phyloP scores from a whole-genome alignment of 2,797 vertebrate species.

The Nannoperca australis region DNA sequence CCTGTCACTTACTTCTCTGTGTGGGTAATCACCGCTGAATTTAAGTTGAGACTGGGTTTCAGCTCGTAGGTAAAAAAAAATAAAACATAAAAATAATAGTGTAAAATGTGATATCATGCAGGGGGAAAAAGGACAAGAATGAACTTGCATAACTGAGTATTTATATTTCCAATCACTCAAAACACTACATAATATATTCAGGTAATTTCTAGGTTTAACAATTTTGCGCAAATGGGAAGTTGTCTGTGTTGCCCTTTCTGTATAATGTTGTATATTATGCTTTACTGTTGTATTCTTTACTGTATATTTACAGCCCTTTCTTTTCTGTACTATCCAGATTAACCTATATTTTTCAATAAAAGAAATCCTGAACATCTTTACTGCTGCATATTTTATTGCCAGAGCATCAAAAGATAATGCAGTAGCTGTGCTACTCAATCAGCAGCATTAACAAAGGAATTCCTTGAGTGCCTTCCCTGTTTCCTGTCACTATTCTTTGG shows the following conservation, averaged over 20 bases:
- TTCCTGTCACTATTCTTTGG: slow-evolving; percentile 63
- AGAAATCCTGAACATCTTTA: slow-evolving; percentile 51
- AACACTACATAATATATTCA: slow-evolving; percentile 70
- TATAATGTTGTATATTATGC: slow-evolving; percentile 60
- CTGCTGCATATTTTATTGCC: slow-evolving; percentile 15
- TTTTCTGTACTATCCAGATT: slow-evolving; percentile 72
- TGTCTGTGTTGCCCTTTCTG: slow-evolving; percentile 43
- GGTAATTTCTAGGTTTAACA: slow-evolving; percentile 43
- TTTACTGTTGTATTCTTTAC: slow-evolving; percentile 60
- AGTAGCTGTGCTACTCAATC: slow-evolving; percentile 34
- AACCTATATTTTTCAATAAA: slow-evolving; percentile 90
- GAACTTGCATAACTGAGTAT: slow-evolving; percentile 64
- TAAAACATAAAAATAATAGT: slow-evolving; percentile 4
- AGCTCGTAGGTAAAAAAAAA: slow-evolving; percentile 26
- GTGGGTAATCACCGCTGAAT: slow-evolving; percentile 54
- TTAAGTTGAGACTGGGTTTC: slow-evolving; percentile 18
- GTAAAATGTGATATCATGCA: slow-evolving; percentile 20
- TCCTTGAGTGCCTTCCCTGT: slow-evolving; percentile 57
- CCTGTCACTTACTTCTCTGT: slow-evolving; percentile 42
- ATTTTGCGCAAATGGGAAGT: slow-evolving; percentile 35
- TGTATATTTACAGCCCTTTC: slow-evolving; percentile 68
- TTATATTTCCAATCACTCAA: slow-evolving; percentile 51
- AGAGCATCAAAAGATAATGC: neutral
- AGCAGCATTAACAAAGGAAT: slow-evolving; percentile 54
- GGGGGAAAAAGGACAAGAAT: slow-evolving; percentile 3